These are phyloP conservation scores for Parasteatoda lunata DNA, from an alignment of 2,888 invertebrate genomes.

Conservation along the genomic window DNA sequence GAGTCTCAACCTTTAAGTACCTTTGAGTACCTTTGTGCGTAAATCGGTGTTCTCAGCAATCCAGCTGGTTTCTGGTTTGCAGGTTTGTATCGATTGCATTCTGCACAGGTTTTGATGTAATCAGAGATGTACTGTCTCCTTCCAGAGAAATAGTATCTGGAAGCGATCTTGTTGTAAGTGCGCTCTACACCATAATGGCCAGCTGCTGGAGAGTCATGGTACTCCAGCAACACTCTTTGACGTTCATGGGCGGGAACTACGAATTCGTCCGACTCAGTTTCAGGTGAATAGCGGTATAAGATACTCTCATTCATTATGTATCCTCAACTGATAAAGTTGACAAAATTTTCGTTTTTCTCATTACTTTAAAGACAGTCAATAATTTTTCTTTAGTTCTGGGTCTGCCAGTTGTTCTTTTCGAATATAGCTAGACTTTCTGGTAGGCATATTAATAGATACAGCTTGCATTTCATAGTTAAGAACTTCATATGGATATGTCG, in stretches of 20 bases:
- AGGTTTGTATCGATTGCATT: background rate
- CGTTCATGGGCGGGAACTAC: background rate
- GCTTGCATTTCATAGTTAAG: background rate
- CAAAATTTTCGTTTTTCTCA: background rate
- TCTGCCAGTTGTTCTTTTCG: background rate
- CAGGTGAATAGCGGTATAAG: background rate
- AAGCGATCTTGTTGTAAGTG: background rate
- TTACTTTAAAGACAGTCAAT: too few relatives aligned
- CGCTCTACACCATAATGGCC: background rate
- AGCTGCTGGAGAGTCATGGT: background rate
- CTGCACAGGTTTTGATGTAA: background rate
- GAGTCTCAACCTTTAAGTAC: too few relatives aligned
- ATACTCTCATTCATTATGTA: background rate
- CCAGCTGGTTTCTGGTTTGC: background rate
- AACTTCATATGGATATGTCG: background rate
- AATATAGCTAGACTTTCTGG: background rate
- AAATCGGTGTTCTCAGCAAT: background rate
- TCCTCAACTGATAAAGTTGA: background rate
- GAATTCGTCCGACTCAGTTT: background rate
- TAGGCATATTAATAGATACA: background rate
- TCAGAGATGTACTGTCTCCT: background rate
- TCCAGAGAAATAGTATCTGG: background rate
- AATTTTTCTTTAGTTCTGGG: background rate
- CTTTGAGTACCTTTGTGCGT: background rate
- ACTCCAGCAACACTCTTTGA: background rate